Evolutionary conservation across 2,797 vertebrate genomes (phyloP), one percentile per base, ranked within the genome.

Genomic region (Cyclura pinguis): DNA sequence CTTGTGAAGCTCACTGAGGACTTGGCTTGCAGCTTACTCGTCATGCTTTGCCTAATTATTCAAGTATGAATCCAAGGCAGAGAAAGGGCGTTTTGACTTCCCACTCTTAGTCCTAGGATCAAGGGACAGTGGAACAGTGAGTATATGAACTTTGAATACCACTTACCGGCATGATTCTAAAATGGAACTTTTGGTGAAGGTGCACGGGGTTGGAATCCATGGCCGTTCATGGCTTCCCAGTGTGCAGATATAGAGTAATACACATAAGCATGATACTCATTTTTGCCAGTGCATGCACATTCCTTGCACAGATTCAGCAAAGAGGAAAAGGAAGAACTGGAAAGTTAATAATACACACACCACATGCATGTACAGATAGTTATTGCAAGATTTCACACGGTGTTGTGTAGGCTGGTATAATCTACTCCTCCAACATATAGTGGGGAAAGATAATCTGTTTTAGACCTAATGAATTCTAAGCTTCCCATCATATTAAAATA

Each of bases 21-120:
- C 55, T 12, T 88, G 47, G 91, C 84, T 89, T 89, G 42, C 78
- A 22, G 91, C 35, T 78, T 87, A 35, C 47, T 55, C 69, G 47
- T 67, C 62, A 74, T 64, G 3, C 50, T 78, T 77, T 84, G 47
- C 57, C n/a, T 80, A 84, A 84, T 84, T 87, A 87, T 84, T 91
- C 80, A 72, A 24, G 52, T 59, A 87, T 74, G 90, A 47, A 47
- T 67, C 47, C 62, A 69, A 64, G 59, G 59, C 12, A 14, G 29
- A 73, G n/a, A 69, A 72, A 69, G 27, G 67, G 42, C 67, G 18
- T 29, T 24, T 80, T 77, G 69, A 52, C 80, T 87, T 88, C 52
- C 69, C 59, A 47, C n/a, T 76, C 42, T 32, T 76, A 57, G 22
- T 29, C 50, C 59, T 74, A 55, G 42, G 9, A 73, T 50, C 76